Evolutionary conservation across 2,797 vertebrate genomes (phyloP).

Genomic region (Cyprinella venusta): DNA sequence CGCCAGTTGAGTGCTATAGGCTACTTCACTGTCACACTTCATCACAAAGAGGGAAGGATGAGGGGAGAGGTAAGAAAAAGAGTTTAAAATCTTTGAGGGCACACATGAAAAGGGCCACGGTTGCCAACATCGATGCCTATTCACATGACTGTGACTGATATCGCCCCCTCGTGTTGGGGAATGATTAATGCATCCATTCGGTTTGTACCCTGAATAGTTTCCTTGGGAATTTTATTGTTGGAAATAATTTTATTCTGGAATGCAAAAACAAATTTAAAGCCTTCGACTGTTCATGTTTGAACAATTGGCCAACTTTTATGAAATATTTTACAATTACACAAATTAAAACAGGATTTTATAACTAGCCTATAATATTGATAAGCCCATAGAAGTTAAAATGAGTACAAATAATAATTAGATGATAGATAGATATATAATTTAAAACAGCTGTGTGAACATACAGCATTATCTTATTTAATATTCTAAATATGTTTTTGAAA

Average conservation of each 20-base stretch:
- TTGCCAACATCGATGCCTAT: constrained; percentile 20
- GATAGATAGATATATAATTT: not conserved
- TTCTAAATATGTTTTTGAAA: not conserved
- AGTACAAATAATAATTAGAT: not conserved
- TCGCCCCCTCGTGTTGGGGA: constrained; percentile 48
- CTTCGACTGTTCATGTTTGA: no score
- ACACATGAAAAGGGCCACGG: constrained; percentile 40
- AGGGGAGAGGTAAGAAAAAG: constrained; percentile 59
- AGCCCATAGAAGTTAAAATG: not conserved
- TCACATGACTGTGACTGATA: constrained; percentile 40
- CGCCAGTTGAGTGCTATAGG: constrained; percentile 79
- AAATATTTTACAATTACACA: not conserved
- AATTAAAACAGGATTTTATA: not conserved
- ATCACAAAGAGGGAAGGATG: constrained; percentile 74
- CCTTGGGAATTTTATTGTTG: not conserved
- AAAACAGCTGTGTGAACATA: not conserved
- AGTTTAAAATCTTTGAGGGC: constrained; percentile 44
- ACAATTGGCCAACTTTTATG: not conserved
- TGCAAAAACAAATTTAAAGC: not conserved
- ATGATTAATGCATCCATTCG: constrained; percentile 12
- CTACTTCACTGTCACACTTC: constrained; percentile 79
- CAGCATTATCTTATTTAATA: not conserved
- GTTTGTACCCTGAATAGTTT: not conserved
- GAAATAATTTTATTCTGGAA: not conserved
- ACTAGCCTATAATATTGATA: no score